Evolutionary conservation across 2,113 vertebrate genomes (phyloP), one percentile per base, ranked within the genome.

Genomic region (Petromus typicus): DNA sequence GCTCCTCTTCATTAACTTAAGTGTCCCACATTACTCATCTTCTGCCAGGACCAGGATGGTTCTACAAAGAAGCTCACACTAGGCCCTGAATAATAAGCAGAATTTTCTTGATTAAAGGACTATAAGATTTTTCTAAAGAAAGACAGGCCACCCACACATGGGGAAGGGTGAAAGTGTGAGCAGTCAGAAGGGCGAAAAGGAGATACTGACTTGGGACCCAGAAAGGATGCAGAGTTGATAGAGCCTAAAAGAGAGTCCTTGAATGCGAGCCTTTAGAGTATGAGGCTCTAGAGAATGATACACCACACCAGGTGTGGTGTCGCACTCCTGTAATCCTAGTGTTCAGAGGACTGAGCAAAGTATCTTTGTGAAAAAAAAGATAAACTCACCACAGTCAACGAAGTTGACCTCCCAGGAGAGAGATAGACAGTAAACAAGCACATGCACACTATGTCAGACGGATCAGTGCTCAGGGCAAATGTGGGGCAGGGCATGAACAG

Each of bases 151-250:
- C 40, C 37, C 73, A 75, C 40, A 25, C 2, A 5, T 34, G 25
- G 3, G 45, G 23, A 48, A 32, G 8, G 9, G 11, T 7, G 27
- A n/a, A 1, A 30, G 25, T 25, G n/a, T 43, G 20, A 34, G 27
- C 25, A 0, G 56, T 17, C 20, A 22, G 27, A n/a, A 48, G 0
- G 69, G 51, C 3, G 2, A 22, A n/a, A 4, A 34, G 11, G 30
- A 59, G 12, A 20, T 5, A 23, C 5, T 3, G 34, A 40, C 14
- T 9, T 32, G 64, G 69, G 32, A 40, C 73, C 75, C 64, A 22
- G n/a, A 37, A 85, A 78, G 20, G 54, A 37, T 1, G 3, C 22
- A 25, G 45, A 90, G 25, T 2, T 22, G 17, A n/a, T 9, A 18
- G 34, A 92, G 11, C 43, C 61, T 79, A 9, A 75, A 79, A n/a